Evolutionary conservation across 1,140 invertebrate genomes (phyloP), one percentile per base, ranked within the genome.

Genomic region (Drosophila navojoa): DNA sequence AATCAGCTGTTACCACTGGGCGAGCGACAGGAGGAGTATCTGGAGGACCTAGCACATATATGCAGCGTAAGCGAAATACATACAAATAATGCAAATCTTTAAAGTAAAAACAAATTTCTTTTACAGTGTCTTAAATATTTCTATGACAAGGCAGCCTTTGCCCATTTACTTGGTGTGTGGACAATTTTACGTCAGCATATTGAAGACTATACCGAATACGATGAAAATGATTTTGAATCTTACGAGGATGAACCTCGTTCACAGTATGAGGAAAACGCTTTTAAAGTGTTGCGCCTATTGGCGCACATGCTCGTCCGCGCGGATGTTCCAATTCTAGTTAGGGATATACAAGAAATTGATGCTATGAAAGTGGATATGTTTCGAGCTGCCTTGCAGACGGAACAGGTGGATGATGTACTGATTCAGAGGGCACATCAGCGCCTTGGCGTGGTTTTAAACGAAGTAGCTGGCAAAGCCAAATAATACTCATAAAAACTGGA

Each of bases 41-140:
- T 87, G 1, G 91, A 92, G 40, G 91, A 85, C 44, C n/a, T 92
- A 49, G 89, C 85, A 11, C 89, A 92, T 57, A 78, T 92, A 38
- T 81, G 87, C 42, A 80, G 77, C 54, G 90, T 91, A 53, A 77
- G 79, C 49, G 4, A 29, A 29, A 29, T 29, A 4, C 47, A 42
- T 16, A 2, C 0, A 9, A 5, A 9, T 11, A 35, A 35, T 38
- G 1, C 2, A 38, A 38, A 38, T 6, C 0, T 0, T 7, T 22
- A 22, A 22, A 22, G 1, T 0, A 3, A 1, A 6, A 25, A 4
- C 5, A n/a, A 49, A 45, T 29, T 29, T 9, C 9, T 15, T 6
- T 45, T 67, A 1, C 54, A 87, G 82, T 86, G 82, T 9, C 59
- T 87, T 0, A 89, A 89, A 50, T 82, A 89, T 60, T 69, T 52